Evolutionary conservation across 2,113 vertebrate genomes (phyloP), one percentile per base, ranked within the genome.

Genomic region (Scatophagus argus): DNA sequence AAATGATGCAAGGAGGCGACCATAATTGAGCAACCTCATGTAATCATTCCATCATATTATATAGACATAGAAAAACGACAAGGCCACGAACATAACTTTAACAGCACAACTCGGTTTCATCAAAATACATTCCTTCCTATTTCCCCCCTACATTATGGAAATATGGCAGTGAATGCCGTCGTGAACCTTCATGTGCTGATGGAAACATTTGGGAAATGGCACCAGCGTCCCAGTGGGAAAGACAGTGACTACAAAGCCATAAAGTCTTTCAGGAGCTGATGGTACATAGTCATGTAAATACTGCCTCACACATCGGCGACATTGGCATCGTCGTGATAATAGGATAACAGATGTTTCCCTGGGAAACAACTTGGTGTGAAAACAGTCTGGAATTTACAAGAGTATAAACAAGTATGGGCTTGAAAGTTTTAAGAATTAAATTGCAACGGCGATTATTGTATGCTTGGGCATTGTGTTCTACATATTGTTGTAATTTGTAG

Each of bases 211-310:
- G 90, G 85, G 87, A 91, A 90, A 87, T 87, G 80, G 91, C 89
- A 88, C 82, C 76, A 79, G 78, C 52, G 78, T 85, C 85, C 77
- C 77, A 69, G 52, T 51, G 88, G 68, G 82, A 72, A 49, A 56
- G 65, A 67, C 36, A 43, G 86, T 70, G 71, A 89, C 90, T 77
- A 87, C 86, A 90, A 87, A 88, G 90, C 82, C 80, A 92, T 91
- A 93, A 92, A 94, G 84, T 85, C 70, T 89, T 92, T 92, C 79
- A 88, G 78, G 75, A 82, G 66, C 41, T 79, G 74, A 63, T 71
- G 78, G 79, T 63, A 87, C 86, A 93, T 89, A 93, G 93, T 90
- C 91, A 93, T 94, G 91, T 88, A 93, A 95, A 94, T 94, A 90
- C 86, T 61, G 47, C 78, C 87, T 91, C 88, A 93, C 94, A 94